Evolutionary conservation across 2,797 vertebrate species (phyloP), one percentile per base, ranked within the genome.

Genomic region (Nyctibius grandis): DNA sequence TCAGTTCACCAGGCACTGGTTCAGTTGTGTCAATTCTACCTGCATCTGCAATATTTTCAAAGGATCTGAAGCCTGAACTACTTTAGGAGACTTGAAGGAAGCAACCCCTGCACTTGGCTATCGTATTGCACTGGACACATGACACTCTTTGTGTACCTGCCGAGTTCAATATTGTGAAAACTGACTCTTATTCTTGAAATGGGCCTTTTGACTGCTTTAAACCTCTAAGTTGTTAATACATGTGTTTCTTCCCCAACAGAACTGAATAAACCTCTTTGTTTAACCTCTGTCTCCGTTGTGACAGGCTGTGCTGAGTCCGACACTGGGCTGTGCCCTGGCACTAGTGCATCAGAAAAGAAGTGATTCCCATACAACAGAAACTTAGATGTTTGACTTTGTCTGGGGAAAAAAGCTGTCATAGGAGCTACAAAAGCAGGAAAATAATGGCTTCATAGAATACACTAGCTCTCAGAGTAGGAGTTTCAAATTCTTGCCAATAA

Each of bases 111-210:
- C 18, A 57, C 95, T 96, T 92, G 95, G 95, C 94, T 89, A 95
- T 96, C 60, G 0, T 36, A 47, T 68, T 64, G 79, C 93, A 25
- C 48, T 9, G 33, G 95, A 96, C 93, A 96, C 92, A 94, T 96
- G 95, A 95, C 92, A 92, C 48, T 78, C 91, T 94, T 67, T 95
- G 94, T 93, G 81, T 92, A 96, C 96, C 96, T 96, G 96, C 95
- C 33, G 95, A 97, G 92, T 96, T 96, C 97, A 97, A 84, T 93
- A 93, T 96, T 95, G 91, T 95, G 95, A 84, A 95, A 93, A 96
- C 90, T 85, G 95, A 88, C 65, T 93, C 94, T 96, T 82, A 88
- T 91, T 90, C 91, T 95, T 96, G 88, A 97, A 97, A 96, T 96
- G 94, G 90, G 86, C 88, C 95, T 96, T 96, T 96, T 94, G 92